phyloP scores from a whole-genome alignment of 2,888 invertebrate species.

The Carpatolechia fugitivella region DNA sequence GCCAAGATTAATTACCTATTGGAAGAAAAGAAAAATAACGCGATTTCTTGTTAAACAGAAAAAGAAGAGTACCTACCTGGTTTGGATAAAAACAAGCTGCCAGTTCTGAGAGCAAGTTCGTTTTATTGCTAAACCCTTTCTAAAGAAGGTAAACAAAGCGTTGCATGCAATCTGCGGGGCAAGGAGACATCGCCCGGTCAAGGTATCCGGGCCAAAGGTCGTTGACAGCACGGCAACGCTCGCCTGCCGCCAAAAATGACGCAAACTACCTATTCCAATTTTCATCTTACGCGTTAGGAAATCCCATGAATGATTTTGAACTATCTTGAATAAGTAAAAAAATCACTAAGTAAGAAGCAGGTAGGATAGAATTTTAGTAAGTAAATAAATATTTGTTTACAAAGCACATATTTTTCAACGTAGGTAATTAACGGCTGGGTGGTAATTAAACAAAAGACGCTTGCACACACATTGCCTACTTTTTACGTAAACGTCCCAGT shows the following conservation, averaged over 20 bases:
- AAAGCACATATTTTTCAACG: too few relatives aligned
- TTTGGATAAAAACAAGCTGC: background rate
- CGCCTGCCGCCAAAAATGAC: slow-evolving; percentile 54
- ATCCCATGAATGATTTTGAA: background rate
- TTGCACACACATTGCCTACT: too few relatives aligned
- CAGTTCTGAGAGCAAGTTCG: background rate
- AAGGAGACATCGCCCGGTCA: slow-evolving; percentile 73
- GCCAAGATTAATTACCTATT: background rate
- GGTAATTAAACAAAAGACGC: too few relatives aligned
- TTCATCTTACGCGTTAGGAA: background rate
- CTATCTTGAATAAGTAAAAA: background rate
- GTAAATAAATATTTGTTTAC: too few relatives aligned
- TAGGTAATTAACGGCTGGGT: too few relatives aligned
- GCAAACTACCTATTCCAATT: slow-evolving; percentile 21
- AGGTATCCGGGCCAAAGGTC: slow-evolving; percentile 79
- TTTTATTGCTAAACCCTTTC: slow-evolving; percentile 3
- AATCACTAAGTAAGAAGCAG: too few relatives aligned
- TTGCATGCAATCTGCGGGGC: slow-evolving; percentile 58
- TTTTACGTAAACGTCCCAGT: too few relatives aligned
- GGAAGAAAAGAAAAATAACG: background rate
- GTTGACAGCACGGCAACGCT: slow-evolving; percentile 62
- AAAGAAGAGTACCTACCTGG: too few relatives aligned
- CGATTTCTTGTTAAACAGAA: too few relatives aligned
- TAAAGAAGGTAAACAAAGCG: slow-evolving; percentile 62
- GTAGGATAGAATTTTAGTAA: too few relatives aligned